A percentile compares a stretch with the other conserved stretches of the same genome.
Evolutionary conservation across 2,888 invertebrate species (phyloP).

Genomic region (Amiota communis): DNA sequence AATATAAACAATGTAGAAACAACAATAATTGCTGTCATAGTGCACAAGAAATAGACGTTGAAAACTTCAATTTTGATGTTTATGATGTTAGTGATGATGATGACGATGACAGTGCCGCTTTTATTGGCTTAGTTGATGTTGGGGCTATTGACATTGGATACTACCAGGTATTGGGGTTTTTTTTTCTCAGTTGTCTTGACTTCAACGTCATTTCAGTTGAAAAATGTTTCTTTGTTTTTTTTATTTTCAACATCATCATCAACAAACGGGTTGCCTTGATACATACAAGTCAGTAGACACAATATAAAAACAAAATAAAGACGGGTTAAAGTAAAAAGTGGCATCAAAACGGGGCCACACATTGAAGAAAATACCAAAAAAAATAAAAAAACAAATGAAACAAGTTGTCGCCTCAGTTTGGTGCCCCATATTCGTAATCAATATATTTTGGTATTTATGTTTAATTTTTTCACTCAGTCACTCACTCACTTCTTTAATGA

Average conservation of each 20-base stretch:
- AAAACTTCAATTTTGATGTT: not conserved
- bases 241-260: conserved; percentile 13
- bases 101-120: too few relatives aligned
- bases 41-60: conserved; percentile 49
- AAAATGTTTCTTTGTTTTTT: conserved; percentile 19
- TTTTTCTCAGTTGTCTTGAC: conserved; percentile 12
- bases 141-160: conserved; percentile 53
- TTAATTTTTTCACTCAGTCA: conserved; percentile 16
- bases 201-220: conserved; percentile 10
- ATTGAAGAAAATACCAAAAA: not conserved
- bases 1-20: conserved; percentile 40
- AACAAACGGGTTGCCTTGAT: conserved; percentile 16
- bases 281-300: not conserved
- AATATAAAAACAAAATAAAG: conserved; percentile 27
- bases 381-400: not conserved
- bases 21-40: conserved; percentile 57
- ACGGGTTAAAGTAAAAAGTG: conserved; percentile 33
- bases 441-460: conserved; percentile 34
- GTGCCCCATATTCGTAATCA: conserved; percentile 45
- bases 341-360: conserved; percentile 45
- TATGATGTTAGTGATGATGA: too few relatives aligned
- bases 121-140: not conserved
- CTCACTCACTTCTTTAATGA: not conserved
- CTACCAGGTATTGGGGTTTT: conserved; percentile 34
- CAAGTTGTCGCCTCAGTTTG: conserved; percentile 10